Base-by-base conservation (phyloP, 2,888 invertebrate genomes). In the Epinotia demarniana region DNA sequence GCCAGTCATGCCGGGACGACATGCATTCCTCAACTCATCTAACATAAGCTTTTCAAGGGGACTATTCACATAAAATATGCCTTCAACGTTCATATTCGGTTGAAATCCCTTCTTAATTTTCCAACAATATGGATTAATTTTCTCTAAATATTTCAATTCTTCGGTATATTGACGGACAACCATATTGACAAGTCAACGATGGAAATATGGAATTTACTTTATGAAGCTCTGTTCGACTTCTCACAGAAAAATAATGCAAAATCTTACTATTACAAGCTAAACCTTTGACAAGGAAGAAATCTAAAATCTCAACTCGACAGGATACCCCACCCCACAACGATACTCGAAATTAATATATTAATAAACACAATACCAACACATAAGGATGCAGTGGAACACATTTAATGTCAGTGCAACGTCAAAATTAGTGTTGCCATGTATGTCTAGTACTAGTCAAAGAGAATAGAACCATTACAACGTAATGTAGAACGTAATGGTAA, bases 1-100 rank as follows among this genome's bases (percentile, higher is more conserved):
- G 72, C 99, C 99, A 12, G 98, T 96, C 93, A 96, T 96, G 9
- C 98, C 98, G 3, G 98, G 97, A 60, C 98, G 95, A 87, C 99
- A 99, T 0, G 99, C 95, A 90, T 99, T 98, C 82, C 96, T 95
- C 79, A 99, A 91, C 89, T 99, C 99, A 61, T 99, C 99, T 87
- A 99, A 96, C 99, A 99, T 99, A 2, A 99, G 94, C 83, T 96
- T 97, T 89, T 99, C 99, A 81, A 99, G 94, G 8, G 96, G 96
- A 77, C 95, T 95, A 87, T 99, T 99, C 0, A 99, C 99, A 90
- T 99, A 99, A 91, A 99, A 99, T 43, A 98, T 94, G 19, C 99
- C 99, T 92, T 99, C 99, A 13, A 99, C 99, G 84, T 98, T 99
- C 99, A 99, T 99, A 85, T 99, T 99, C 0, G 99, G 99, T 86